phyloP scores from a whole-genome alignment of 2,113 vertebrate species.

The Oophaga pumilio region DNA sequence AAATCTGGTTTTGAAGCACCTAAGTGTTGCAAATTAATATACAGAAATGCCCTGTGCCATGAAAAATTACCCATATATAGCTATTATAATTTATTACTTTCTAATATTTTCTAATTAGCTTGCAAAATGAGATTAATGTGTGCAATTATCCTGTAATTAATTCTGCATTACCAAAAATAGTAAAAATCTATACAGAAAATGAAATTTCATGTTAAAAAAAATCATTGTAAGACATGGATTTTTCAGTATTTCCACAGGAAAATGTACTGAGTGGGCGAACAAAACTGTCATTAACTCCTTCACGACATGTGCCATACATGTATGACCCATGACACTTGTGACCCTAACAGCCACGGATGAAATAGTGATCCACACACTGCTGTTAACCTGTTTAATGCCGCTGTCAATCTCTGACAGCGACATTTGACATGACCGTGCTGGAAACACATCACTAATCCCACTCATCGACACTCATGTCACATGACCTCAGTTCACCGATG shows the following conservation, averaged over 20 bases:
- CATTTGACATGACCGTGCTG: no score
- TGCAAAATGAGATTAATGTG: conserved; percentile 11
- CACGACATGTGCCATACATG: no score
- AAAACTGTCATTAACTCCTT: background rate
- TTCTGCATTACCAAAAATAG: background rate
- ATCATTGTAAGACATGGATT: background rate
- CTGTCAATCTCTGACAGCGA: no score
- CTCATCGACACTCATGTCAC: no score
- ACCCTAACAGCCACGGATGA: no score
- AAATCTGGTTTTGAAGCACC: background rate
- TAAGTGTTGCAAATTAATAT: background rate
- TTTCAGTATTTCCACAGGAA: background rate
- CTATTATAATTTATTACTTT: conserved; percentile 19
- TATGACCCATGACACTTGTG: no score
- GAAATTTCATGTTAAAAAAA: background rate
- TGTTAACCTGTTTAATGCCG: no score
- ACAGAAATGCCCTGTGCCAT: background rate
- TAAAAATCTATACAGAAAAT: background rate
- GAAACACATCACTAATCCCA: no score
- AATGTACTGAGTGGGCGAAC: background rate
- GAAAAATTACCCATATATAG: background rate
- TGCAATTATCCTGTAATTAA: conserved; percentile 15
- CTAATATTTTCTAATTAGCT: background rate
- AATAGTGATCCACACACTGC: no score
- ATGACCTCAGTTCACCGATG: no score